Conservation (phyloP, 1,140 invertebrate species). For the Lanistes nyassanus region DNA sequence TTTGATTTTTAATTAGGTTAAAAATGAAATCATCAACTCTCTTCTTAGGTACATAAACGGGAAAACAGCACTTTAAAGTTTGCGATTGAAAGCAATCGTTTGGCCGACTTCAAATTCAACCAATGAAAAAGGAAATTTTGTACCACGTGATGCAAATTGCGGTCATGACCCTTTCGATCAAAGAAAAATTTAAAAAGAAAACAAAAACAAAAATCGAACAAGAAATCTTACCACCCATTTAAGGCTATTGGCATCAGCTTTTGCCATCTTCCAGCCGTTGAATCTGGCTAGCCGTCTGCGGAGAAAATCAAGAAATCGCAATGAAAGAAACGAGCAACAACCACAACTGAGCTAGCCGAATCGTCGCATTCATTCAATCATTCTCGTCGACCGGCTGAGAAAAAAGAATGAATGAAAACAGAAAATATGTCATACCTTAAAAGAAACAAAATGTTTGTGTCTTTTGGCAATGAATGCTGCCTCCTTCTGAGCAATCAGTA, state of each 20-base stretch:
- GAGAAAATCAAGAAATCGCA: not conserved
- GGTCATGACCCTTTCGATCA: slow-evolving; percentile 15
- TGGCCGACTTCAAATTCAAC: slow-evolving; percentile 16
- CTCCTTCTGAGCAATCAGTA: no score
- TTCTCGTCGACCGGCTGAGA: not conserved
- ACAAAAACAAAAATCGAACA: slow-evolving; percentile 3
- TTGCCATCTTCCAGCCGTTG: slow-evolving; percentile 18
- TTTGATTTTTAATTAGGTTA: no score
- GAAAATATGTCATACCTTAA: no score
- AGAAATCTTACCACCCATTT: slow-evolving; percentile 39
- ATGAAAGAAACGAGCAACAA: not conserved
- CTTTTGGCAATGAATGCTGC: no score
- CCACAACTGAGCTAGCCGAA: no score
- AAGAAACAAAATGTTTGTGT: no score
- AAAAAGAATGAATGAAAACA: not conserved
- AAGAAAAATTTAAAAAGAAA: slow-evolving; percentile 3
- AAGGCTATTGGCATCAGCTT: slow-evolving; percentile 18
- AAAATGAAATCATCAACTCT: not conserved
- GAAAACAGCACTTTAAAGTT: no score
- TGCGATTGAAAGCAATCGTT: not conserved
- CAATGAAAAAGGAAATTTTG: slow-evolving; percentile 21
- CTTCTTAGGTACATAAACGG: not conserved
- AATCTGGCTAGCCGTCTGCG: not conserved
- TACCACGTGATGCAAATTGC: slow-evolving; percentile 27
- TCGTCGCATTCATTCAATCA: not conserved